Conservation (phyloP, 1,140 invertebrate genomes). For the Euwallacea fornicatus region DNA sequence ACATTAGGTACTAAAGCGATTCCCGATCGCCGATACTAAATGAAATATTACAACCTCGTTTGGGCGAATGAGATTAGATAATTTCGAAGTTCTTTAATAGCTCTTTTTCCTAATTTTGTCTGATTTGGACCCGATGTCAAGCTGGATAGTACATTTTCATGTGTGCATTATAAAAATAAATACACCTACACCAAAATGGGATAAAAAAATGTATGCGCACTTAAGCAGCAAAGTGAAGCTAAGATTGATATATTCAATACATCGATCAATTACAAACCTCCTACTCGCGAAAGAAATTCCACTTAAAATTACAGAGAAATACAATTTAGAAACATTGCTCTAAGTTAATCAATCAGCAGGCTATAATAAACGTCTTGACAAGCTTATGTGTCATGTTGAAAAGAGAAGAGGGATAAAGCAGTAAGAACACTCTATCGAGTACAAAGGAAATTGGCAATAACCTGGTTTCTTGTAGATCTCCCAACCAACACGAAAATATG, state of each 20-base stretch:
- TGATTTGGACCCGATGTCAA: too few species aligned
- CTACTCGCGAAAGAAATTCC: slow-evolving; percentile 9
- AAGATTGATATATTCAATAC: background rate
- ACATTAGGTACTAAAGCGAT: too few species aligned
- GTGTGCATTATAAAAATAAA: too few species aligned
- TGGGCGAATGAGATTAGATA: too few species aligned
- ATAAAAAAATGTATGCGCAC: too few species aligned
- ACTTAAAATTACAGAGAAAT: slow-evolving; percentile 26
- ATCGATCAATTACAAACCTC: slow-evolving; percentile 4
- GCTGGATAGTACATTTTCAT: too few species aligned
- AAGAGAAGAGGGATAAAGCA: slow-evolving; percentile 33
- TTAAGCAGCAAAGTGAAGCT: too few species aligned
- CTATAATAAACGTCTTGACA: slow-evolving; percentile 35
- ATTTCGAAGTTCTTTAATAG: too few species aligned
- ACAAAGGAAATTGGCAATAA: slow-evolving; percentile 32
- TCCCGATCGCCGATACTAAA: too few species aligned
- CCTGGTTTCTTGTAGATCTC: slow-evolving; percentile 18
- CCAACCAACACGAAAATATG: slow-evolving; percentile 4
- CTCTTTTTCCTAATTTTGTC: too few species aligned
- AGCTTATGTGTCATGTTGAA: slow-evolving; percentile 32
- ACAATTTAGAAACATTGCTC: slow-evolving; percentile 30
- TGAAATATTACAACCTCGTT: too few species aligned
- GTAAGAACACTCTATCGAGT: slow-evolving; percentile 24
- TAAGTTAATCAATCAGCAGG: slow-evolving; percentile 29
- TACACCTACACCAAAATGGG: too few species aligned